Evolutionary conservation across 2,888 invertebrate species (phyloP).

Genomic region (Camptogramma bilineatum): DNA sequence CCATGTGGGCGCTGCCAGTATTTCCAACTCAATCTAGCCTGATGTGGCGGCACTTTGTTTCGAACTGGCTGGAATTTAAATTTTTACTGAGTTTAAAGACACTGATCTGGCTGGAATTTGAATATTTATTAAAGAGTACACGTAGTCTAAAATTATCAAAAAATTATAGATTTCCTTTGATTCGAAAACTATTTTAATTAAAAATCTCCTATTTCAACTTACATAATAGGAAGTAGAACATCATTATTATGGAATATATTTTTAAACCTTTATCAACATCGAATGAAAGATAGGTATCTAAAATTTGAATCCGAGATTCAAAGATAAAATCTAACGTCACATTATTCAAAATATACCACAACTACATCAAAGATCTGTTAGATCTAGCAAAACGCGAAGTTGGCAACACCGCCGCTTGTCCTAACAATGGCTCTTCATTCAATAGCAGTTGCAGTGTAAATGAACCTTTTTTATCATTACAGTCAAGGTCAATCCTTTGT

Average conservation of each 20-base stretch:
- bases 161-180: no score
- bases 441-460: conserved; percentile 83
- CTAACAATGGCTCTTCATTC: conserved; percentile 74
- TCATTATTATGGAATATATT: no score
- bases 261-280: no score
- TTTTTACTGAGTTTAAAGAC: not conserved
- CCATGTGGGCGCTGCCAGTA: conserved; percentile 62
- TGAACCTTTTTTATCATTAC: conserved; percentile 83
- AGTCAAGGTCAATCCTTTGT: conserved; percentile 78
- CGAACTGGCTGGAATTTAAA: not conserved
- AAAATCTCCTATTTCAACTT: no score
- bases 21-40: not conserved
- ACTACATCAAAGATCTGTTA: not conserved
- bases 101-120: no score
- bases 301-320: no score
- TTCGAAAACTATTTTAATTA: no score
- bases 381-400: conserved; percentile 2
- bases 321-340: no score
- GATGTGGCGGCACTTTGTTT: not conserved
- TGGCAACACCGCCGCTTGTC: conserved; percentile 57
- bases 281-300: no score
- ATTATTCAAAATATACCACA: not conserved
- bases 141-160: no score
- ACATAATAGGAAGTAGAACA: no score
- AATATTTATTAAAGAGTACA: no score